phyloP scores from a whole-genome alignment of 2,797 vertebrate species.

The Tokudaia tokunoshimensis region DNA sequence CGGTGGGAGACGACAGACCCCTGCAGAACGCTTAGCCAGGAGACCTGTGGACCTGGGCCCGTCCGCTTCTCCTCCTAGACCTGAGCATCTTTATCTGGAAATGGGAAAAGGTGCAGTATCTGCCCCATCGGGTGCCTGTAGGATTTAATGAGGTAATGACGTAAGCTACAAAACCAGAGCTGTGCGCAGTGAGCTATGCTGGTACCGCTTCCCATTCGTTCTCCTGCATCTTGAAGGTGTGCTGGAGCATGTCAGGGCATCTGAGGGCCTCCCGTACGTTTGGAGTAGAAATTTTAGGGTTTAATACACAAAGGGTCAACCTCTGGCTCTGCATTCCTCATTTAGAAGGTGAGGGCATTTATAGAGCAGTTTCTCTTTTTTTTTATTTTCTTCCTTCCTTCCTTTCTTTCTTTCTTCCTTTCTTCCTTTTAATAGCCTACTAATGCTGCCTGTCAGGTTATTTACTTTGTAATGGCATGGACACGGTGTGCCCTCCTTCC shows the following conservation, averaged over 20 bases:
- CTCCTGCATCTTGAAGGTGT: background rate
- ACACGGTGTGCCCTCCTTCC: slow-evolving; percentile 20
- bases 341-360: slow-evolving; percentile 67
- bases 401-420: slow-evolving; percentile 17
- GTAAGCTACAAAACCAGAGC: background rate
- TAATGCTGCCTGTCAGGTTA: slow-evolving; percentile 16
- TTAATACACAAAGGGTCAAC: slow-evolving; percentile 48
- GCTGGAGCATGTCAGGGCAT: slow-evolving; percentile 54
- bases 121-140: background rate
- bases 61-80: background rate
- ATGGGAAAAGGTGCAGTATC: background rate
- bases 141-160: background rate
- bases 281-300: background rate
- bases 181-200: background rate
- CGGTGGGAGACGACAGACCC: background rate
- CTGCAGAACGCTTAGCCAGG: background rate
- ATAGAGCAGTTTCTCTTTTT: background rate
- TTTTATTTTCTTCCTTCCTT: slow-evolving; percentile 70
- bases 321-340: slow-evolving; percentile 44
- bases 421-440: slow-evolving; percentile 41
- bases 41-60: slow-evolving; percentile 23
- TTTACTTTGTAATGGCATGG: slow-evolving; percentile 74
- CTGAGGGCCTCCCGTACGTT: background rate
- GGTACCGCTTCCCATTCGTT: background rate
- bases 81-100: slow-evolving; percentile 17